Evolutionary conservation across 1,140 invertebrate genomes (phyloP).

Genomic region (Orchesella cincta): DNA sequence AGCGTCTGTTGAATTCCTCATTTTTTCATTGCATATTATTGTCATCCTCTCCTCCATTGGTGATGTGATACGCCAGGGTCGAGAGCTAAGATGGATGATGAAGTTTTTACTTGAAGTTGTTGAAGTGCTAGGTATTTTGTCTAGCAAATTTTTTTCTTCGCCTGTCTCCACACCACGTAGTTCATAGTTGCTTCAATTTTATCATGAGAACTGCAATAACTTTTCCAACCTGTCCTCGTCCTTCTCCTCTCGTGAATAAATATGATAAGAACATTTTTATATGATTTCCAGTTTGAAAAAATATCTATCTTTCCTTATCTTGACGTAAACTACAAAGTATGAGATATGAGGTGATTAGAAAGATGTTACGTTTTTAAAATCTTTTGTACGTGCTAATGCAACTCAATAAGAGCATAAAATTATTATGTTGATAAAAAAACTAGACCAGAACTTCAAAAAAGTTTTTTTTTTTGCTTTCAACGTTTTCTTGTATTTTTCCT

Average conservation of each 20-base stretch:
- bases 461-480: background rate
- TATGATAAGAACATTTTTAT: background rate
- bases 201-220: background rate
- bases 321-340: background rate
- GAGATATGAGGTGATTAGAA: background rate
- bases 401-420: no score
- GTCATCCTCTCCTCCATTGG: background rate
- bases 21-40: background rate
- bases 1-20: slow-evolving; percentile 1
- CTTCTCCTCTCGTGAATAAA: no score
- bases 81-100: background rate
- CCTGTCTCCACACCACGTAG: background rate
- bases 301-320: background rate
- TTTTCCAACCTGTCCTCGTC: no score
- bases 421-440: no score
- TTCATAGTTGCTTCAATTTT: background rate
- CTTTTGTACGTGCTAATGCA: no score
- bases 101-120: background rate
- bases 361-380: no score
- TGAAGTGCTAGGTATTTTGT: slow-evolving; percentile 4
- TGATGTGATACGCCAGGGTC: background rate
- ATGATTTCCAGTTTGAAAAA: slow-evolving; percentile 10
- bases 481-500: background rate
- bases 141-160: background rate
- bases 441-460: background rate